Conservation (phyloP, 2,888 invertebrate genomes). For the Catocala nupta region DNA sequence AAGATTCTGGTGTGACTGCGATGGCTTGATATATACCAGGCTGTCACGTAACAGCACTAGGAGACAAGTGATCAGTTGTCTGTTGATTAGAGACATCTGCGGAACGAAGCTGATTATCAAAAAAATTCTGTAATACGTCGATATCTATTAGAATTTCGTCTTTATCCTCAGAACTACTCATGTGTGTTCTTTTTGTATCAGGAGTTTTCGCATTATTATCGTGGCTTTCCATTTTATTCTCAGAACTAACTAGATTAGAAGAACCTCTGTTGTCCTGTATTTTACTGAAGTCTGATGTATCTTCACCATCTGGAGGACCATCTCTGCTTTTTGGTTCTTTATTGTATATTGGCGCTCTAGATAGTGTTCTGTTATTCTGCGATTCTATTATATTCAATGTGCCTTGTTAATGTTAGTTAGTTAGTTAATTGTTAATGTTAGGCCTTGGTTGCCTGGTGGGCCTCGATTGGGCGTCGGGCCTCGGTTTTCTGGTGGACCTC, state of each 20-base stretch:
- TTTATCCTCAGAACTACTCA: not conserved
- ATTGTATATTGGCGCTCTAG: slow-evolving; percentile 26
- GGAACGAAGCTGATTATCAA: slow-evolving; percentile 8
- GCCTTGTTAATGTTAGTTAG: too few relatives aligned
- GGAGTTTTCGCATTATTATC: slow-evolving; percentile 24
- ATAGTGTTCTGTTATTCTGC: too few relatives aligned
- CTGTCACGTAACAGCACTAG: slow-evolving; percentile 17
- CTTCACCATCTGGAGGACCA: slow-evolving; percentile 38
- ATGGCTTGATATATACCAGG: slow-evolving; percentile 57
- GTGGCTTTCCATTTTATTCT: slow-evolving; percentile 13
- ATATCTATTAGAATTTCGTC: not conserved
- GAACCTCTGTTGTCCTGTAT: slow-evolving; percentile 4
- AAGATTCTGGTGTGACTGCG: slow-evolving; percentile 62
- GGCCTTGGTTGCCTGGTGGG: too few relatives aligned
- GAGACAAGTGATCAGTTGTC: slow-evolving; percentile 7
- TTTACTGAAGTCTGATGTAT: slow-evolving; percentile 21
- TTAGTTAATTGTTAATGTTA: too few relatives aligned
- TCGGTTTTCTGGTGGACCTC: too few relatives aligned
- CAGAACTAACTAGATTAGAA: not conserved
- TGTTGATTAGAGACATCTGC: too few relatives aligned
- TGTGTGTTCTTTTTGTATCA: too few relatives aligned
- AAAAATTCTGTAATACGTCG: slow-evolving; percentile 15
- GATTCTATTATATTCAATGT: too few relatives aligned
- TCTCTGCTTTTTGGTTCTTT: too few relatives aligned
- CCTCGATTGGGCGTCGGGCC: too few relatives aligned